phyloP scores from a whole-genome alignment of 2,113 vertebrate species.

The Aepyceros melampus region DNA sequence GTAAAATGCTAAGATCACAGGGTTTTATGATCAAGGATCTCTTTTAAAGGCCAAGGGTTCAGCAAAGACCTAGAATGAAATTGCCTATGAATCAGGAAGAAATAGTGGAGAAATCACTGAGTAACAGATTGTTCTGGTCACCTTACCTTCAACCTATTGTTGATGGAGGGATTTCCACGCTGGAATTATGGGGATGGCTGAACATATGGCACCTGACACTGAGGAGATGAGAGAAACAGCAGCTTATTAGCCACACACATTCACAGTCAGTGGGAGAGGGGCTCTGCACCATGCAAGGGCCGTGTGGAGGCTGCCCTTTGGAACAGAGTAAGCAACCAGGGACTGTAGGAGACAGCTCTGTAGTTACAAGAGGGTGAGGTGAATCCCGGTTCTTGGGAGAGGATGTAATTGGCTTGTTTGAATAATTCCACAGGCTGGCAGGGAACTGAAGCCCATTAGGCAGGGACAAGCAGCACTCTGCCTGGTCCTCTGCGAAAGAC shows the following conservation, averaged over 20 bases:
- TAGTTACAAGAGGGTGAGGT: not conserved
- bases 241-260: not conserved
- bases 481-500: not conserved
- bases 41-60: not conserved
- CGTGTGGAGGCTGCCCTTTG: rapidly evolving
- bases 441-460: not conserved
- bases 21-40: not conserved
- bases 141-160: not conserved
- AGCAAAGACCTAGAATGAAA: not conserved
- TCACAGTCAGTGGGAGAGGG: not conserved
- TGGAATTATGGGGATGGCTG: not conserved
- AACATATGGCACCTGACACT: not conserved
- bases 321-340: not conserved
- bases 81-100: not conserved
- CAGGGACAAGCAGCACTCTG: not conserved
- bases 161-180: not conserved
- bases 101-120: not conserved
- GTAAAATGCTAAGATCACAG: not conserved
- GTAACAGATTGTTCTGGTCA: not conserved
- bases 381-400: not conserved
- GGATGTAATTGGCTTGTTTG: not conserved
- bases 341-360: not conserved
- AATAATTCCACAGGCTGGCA: not conserved
- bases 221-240: not conserved
- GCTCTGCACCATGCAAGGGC: rapidly evolving